Conservation (phyloP, 2,888 invertebrate genomes). For the Phania funesta region DNA sequence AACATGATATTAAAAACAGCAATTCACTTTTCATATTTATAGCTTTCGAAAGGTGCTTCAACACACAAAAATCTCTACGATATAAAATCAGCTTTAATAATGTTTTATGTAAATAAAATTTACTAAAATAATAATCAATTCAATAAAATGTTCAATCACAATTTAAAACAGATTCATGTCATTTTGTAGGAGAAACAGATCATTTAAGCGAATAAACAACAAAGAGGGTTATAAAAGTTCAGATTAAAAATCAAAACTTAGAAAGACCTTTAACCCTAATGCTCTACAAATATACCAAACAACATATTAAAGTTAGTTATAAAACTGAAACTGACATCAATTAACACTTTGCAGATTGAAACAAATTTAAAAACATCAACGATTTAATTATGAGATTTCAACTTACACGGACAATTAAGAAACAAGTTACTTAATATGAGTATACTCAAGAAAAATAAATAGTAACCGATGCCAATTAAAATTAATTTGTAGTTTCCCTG, state of each 20-base stretch:
- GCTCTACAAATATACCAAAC: background rate
- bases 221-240: slow-evolving; percentile 53
- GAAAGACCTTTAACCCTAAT: slow-evolving; percentile 53
- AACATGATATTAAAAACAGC: too few relatives aligned
- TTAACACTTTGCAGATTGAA: slow-evolving; percentile 61
- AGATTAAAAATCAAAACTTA: slow-evolving; percentile 58
- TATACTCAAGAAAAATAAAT: slow-evolving; percentile 71
- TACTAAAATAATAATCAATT: background rate
- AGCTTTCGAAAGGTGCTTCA: too few relatives aligned
- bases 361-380: slow-evolving; percentile 8
- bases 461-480: slow-evolving; percentile 66
- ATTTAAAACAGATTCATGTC: slow-evolving; percentile 10
- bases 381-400: slow-evolving; percentile 59
- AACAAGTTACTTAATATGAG: slow-evolving; percentile 66
- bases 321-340: slow-evolving; percentile 23
- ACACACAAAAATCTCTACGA: too few relatives aligned
- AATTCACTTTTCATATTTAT: too few relatives aligned
- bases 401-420: slow-evolving; percentile 60
- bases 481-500: slow-evolving; percentile 66
- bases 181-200: slow-evolving; percentile 38
- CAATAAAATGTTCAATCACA: slow-evolving; percentile 20
- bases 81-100: too few relatives aligned
- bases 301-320: background rate
- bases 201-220: slow-evolving; percentile 5
- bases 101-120: too few relatives aligned